Evolutionary conservation across 2,797 vertebrate genomes (phyloP), one percentile per base, ranked within the genome.

Genomic region (Scomberomorus guttatus): DNA sequence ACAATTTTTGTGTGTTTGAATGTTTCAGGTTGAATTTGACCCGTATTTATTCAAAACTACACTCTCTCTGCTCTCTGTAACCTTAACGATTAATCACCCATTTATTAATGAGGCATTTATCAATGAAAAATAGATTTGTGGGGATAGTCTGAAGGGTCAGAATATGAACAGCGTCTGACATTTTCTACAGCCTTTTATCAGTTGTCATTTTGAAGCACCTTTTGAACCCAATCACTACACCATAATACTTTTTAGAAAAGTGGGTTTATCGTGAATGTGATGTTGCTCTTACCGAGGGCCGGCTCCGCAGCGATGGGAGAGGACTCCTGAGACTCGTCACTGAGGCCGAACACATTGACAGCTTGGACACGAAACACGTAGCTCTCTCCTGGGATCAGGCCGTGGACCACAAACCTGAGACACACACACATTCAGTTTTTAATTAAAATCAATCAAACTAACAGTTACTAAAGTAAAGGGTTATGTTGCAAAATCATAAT

Each of bases 341-440:
- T 98, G 73, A 96, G 84, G 42, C 98, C 98, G 10, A 96, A 93
- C 1, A 96, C 89, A 64, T 99, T 99, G 17, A 93, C 97, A 0
- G 98, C 98, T 81, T 99, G 98, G 63, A 98, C 98, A 0, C 98
- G 97, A 93, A 99, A 99, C 55, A 94, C 67, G 4, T 99, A 99
- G 37, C 93, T 96, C 84, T 99, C 96, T 0, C 98, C 98, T 0
- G 96, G 94, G 78, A 94, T 94, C 92, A 99, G 90, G 15, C 97
- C 97, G 0, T 99, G 98, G 66, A 96, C 97, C 86, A 99, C 96
- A 81, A 99, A 99, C 95, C 98, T 99, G 72, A 79, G 2, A 80
- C 32, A 34, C 27, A 78, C 14, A 55, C 37, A 72, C 17, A 61
- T 3, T 20, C 3, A 0, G 0, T 4, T 14, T 56, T 25, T 3